Evolutionary conservation across 2,797 vertebrate species (phyloP).

Genomic region (Rhynchotus rufescens): DNA sequence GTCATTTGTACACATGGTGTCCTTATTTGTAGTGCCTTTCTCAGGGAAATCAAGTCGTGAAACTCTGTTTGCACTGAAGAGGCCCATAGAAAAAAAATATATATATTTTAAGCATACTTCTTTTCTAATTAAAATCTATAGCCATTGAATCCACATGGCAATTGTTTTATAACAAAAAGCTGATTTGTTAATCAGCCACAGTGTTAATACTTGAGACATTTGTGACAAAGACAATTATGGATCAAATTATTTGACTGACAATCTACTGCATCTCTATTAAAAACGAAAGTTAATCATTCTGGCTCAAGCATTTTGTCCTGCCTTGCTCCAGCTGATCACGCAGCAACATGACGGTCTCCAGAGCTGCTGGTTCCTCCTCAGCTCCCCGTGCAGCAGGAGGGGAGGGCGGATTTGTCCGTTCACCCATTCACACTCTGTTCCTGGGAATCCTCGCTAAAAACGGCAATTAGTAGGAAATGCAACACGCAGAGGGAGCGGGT

Average conservation of each 20-base stretch:
- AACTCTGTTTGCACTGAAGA: background rate
- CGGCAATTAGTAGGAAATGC: background rate
- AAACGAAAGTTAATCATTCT: background rate
- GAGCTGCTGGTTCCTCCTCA: background rate
- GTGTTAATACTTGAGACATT: background rate
- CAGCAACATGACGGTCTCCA: background rate
- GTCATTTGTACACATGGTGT: background rate
- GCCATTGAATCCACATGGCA: background rate
- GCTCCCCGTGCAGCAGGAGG: background rate
- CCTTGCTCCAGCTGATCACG: background rate
- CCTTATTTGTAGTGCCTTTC: slow-evolving; percentile 35
- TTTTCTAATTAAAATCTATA: background rate
- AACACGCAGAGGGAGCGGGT: background rate
- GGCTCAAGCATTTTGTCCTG: background rate
- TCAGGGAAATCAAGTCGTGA: slow-evolving; percentile 14
- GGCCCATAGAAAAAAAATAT: background rate
- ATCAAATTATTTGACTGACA: background rate
- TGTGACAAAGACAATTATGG: background rate
- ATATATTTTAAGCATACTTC: background rate
- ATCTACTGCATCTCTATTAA: background rate
- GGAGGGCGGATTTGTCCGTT: background rate
- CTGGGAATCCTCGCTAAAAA: background rate
- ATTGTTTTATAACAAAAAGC: background rate
- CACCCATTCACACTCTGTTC: background rate
- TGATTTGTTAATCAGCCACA: background rate